Conservation (phyloP, 2,113 vertebrate species). For the Cyprinodon tularosa region DNA sequence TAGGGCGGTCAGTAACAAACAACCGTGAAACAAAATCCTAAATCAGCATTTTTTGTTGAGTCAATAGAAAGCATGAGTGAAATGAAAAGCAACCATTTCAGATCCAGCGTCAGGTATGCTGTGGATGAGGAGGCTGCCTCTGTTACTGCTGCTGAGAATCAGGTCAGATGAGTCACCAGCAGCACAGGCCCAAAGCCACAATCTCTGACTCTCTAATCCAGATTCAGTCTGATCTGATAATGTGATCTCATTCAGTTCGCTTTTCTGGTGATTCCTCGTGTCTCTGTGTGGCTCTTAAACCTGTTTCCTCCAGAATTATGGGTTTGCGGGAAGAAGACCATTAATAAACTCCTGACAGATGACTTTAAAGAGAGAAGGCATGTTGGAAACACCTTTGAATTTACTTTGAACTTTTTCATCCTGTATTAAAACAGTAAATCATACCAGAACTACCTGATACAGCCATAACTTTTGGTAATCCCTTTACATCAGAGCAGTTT, state of each 20-base stretch:
- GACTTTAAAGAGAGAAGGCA: background rate
- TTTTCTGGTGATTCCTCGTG: conserved; percentile 15
- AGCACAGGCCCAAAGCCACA: conserved; percentile 58
- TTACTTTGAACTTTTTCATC: background rate
- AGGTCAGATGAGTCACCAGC: conserved; percentile 76
- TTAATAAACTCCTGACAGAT: background rate
- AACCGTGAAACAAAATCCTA: background rate
- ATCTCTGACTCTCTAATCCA: conserved; percentile 59
- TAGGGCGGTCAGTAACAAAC: background rate
- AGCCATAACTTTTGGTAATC: background rate
- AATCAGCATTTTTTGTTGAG: background rate
- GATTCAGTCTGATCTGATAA: conserved; percentile 60
- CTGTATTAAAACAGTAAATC: too few relatives aligned
- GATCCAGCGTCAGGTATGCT: conserved; percentile 20
- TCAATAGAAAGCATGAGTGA: conserved; percentile 12
- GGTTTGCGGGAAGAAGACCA: conserved; percentile 7
- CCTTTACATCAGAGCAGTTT: too few relatives aligned
- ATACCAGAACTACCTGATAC: too few relatives aligned
- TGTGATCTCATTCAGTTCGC: conserved; percentile 53
- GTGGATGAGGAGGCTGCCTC: conserved; percentile 20
- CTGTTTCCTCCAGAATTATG: conserved; percentile 1
- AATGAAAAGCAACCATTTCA: conserved; percentile 1
- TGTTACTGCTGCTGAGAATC: conserved; percentile 54
- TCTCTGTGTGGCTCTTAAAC: conserved; percentile 6
- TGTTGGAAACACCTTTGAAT: background rate